Conservation (phyloP, 2,797 vertebrate species). For the Orestias chungarensis region DNA sequence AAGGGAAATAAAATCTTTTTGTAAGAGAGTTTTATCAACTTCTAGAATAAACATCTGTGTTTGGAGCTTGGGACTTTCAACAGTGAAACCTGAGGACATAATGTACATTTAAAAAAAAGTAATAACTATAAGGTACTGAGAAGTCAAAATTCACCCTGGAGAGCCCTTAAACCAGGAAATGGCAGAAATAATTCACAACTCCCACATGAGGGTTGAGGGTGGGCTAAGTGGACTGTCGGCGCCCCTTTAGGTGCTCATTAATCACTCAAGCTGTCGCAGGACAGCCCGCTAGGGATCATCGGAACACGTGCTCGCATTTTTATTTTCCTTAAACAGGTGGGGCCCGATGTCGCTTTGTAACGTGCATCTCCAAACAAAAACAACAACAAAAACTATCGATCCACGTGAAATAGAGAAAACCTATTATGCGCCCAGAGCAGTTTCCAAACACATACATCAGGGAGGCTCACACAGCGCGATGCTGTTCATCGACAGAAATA, state of each 20-base stretch:
- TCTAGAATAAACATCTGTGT: no score
- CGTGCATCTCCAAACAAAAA: slow-evolving; percentile 11
- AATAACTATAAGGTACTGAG: not conserved
- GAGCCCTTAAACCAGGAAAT: slow-evolving; percentile 56
- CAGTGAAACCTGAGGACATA: not conserved
- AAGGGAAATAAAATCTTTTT: no score
- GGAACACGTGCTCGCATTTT: slow-evolving; percentile 6
- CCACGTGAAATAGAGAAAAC: slow-evolving; percentile 27
- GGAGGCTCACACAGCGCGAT: slow-evolving; percentile 12
- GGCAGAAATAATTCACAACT: slow-evolving; percentile 59
- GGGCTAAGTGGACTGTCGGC: slow-evolving; percentile 52
- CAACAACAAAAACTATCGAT: slow-evolving; percentile 39
- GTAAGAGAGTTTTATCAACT: no score
- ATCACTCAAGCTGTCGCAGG: slow-evolving; percentile 64
- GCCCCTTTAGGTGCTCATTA: slow-evolving; percentile 60
- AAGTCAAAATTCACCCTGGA: slow-evolving; percentile 17
- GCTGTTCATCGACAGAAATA: slow-evolving; percentile 49
- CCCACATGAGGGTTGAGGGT: slow-evolving; percentile 28
- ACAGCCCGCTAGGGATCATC: slow-evolving; percentile 28
- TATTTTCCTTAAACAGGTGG: slow-evolving; percentile 21
- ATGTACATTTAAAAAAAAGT: not conserved
- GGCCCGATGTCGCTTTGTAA: slow-evolving; percentile 21
- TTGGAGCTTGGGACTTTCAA: no score
- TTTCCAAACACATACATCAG: slow-evolving; percentile 40
- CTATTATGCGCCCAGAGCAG: slow-evolving; percentile 31